Base-by-base conservation (phyloP, 1,140 invertebrate genomes). In the Trigoniulus corallinus region DNA sequence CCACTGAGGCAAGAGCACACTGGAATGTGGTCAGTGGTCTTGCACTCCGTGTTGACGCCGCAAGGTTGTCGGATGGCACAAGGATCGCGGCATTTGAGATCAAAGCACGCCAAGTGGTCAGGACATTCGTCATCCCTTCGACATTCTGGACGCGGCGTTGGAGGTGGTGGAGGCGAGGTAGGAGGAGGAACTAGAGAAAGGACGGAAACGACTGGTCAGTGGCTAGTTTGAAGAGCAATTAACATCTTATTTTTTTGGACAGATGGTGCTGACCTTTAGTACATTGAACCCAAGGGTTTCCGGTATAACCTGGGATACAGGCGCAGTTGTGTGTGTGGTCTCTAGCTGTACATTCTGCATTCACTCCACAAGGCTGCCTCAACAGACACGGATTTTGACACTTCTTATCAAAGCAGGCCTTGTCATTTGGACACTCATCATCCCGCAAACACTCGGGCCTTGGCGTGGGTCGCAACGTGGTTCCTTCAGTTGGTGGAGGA, bases 1-100 rank as follows among this genome's bases (percentile, higher is more conserved):
- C 83, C 82, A 12, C 82, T 80, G 15, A 86, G 83, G 63, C 88
- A 93, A 0, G 80, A 78, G 64, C 88, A 92, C 56, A 84, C 77
- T 0, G 84, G 77, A 55, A 72, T 69, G 56, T 82, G 73, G 50
- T 82, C 75, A 2, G 82, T 70, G 1, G 87, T 79, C n/a, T 79
- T 74, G 59, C 88, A 93, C 56, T 88, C 81, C 0, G 87, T 85
- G 65, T 91, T 89, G 13, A 74, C 64, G 18, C 59, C 61, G 49
- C 61, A 62, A 24, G 58, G 51, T 20, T 56, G 46, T 43, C 40
- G 53, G 46, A 39, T 43, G n/a, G 51, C 29, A 39, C 83, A 87
- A 13, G 82, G 82, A 70, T 84, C 79, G 49, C 71, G 72, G 57
- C 84, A 87, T 63, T 81, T 83, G 54, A 80, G 78, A 52, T 76